These are phyloP conservation scores for Branchellion lobata DNA, from an alignment of 2,888 invertebrate genomes.

Conservation along the genomic window DNA sequence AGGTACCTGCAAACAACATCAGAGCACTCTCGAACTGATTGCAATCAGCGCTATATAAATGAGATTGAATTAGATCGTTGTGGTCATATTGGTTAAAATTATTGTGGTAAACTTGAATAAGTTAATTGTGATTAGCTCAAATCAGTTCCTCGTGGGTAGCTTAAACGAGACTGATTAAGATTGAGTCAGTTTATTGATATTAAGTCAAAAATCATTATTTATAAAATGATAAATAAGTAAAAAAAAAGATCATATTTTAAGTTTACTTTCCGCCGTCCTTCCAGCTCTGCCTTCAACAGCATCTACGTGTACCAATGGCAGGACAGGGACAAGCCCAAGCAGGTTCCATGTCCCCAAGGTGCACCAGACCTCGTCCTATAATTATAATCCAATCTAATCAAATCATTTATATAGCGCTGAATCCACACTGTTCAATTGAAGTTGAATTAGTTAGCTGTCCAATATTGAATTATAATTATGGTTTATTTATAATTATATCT, in stretches of 20 bases:
- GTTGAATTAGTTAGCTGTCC: neutral
- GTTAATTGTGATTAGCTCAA: too few species aligned
- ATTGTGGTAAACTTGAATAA: too few species aligned
- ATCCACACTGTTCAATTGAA: too few species aligned
- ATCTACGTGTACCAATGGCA: conserved; percentile 59
- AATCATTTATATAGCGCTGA: too few species aligned
- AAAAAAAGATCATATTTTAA: neutral
- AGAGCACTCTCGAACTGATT: too few species aligned
- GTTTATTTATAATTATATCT: too few species aligned
- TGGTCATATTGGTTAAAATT: too few species aligned
- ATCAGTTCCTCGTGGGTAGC: too few species aligned
- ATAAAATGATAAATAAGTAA: neutral
- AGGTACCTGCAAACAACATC: too few species aligned
- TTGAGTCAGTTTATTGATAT: neutral
- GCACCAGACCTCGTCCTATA: conserved; percentile 48
- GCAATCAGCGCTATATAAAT: too few species aligned
- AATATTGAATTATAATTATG: neutral
- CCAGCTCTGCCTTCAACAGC: conserved; percentile 59
- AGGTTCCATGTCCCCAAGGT: conserved; percentile 60
- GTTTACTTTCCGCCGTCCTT: too few species aligned
- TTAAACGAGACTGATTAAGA: conserved; percentile 8
- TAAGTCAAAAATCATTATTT: neutral
- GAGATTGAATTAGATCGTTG: too few species aligned
- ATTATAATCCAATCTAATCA: neutral
- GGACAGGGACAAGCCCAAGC: conserved; percentile 58